Evolutionary conservation across 2,113 vertebrate genomes (phyloP).

Genomic region (Uria lomvia): DNA sequence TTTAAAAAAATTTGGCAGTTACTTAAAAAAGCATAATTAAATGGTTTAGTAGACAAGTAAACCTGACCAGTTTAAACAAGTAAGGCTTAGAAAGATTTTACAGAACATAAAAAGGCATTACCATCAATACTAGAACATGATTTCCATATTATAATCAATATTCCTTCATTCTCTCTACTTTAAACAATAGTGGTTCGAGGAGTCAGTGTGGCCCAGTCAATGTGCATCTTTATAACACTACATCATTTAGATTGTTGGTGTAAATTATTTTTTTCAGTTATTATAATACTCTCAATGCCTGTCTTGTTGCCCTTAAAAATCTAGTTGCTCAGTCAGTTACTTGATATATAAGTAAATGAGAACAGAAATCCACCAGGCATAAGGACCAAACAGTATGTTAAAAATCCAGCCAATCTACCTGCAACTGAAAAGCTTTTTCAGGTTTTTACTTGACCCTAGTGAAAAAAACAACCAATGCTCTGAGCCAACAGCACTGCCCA

Average conservation of each 20-base stretch:
- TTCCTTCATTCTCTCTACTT: not conserved
- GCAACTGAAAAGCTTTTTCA: not conserved
- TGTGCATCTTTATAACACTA: not conserved
- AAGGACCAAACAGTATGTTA: not conserved
- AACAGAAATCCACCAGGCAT: not conserved
- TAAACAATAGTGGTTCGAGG: not conserved
- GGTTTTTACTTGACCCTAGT: not conserved
- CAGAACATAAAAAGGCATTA: not conserved
- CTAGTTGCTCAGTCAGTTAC: not conserved
- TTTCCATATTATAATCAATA: not conserved
- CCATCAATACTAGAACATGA: not conserved
- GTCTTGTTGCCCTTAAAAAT: not conserved
- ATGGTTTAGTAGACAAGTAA: not conserved
- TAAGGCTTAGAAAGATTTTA: not conserved
- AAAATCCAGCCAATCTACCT: not conserved
- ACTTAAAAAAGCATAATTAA: not conserved
- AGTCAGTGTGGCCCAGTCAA: not conserved
- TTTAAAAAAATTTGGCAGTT: not conserved
- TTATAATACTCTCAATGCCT: not conserved
- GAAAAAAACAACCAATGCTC: not conserved
- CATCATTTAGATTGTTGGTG: not conserved
- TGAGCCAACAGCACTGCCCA: not conserved
- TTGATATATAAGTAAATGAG: not conserved
- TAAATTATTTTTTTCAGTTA: not conserved
- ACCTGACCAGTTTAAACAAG: not conserved